Evolutionary conservation across 2,797 vertebrate species (phyloP).

Genomic region (Poeciliopsis presidionis): DNA sequence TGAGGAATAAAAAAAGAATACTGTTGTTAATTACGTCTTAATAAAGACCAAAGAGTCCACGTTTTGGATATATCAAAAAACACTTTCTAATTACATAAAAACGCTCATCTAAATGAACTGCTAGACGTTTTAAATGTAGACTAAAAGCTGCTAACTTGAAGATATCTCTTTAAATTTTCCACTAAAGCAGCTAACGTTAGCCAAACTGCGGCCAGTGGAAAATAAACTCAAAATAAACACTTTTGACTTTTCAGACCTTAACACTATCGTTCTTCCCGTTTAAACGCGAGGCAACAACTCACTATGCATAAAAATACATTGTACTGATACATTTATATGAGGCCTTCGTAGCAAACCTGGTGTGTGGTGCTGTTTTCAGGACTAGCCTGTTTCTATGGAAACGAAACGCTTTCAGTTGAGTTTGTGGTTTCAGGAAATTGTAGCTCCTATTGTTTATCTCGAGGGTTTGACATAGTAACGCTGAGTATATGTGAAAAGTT

Average conservation of each 20-base stretch:
- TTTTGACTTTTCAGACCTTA: not conserved
- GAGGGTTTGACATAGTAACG: not conserved
- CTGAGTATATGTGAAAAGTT: not conserved
- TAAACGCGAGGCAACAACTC: not conserved
- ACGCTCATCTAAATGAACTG: not conserved
- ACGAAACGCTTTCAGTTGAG: conserved; percentile 23
- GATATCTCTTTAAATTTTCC: not conserved
- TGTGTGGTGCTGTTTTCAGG: not conserved
- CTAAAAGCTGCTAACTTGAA: not conserved
- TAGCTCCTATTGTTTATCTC: fast-evolving
- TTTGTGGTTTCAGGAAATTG: conserved; percentile 8
- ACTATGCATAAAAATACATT: not conserved
- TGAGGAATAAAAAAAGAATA: not conserved
- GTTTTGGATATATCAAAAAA: not conserved
- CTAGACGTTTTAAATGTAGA: not conserved
- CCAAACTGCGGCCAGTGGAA: not conserved
- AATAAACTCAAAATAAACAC: not conserved
- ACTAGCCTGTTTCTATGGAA: conserved; percentile 46
- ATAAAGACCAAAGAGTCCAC: not conserved
- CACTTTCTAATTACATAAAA: not conserved
- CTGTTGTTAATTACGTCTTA: not conserved
- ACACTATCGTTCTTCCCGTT: not conserved
- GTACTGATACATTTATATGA: not conserved
- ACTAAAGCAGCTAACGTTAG: not conserved
- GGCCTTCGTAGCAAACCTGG: not conserved